Evolutionary conservation across 1,140 invertebrate species (phyloP), one percentile per base, ranked within the genome.

Genomic region (Cecropterus lyciades): DNA sequence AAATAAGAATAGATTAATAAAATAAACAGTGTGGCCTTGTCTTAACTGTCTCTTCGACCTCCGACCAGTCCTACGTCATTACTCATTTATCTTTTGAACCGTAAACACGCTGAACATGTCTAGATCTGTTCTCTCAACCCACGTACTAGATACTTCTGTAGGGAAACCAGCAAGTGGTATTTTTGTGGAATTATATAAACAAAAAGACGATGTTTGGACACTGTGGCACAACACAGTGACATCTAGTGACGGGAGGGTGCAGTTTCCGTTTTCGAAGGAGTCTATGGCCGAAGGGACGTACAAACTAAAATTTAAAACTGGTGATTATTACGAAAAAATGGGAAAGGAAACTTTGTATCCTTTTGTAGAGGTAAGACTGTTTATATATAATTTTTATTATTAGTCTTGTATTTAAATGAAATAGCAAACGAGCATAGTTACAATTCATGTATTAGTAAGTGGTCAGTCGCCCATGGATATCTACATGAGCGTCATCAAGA

Each of bases 291-390:
- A 87, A 27, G 96, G 96, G 33, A 93, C 94, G 30, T 97, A 97
- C 81, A 97, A 96, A 79, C 81, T 97, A 11, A 94, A 94, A 73
- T 97, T 96, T 77, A 95, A 96, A 68, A 95, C 96, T 0, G 94
- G 95, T 60, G 93, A 94, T 63, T 97, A 97, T 87, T 97, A 96
- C 75, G 93, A 93, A 14, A 70, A 93, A 4, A 84, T 88, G 59
- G 92, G 94, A 69, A 93, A 94, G 57, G 93, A 94, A 63, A 95
- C 95, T 0, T 93, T 97, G 70, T 97, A 96, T 84, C 96, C 96
- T 0, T 96, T 94, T 83, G 94, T 97, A 14, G 33, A 37, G 33
- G 33, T 37, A 10, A 37, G 33, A 11, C 1, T 37, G 1, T 11
- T 11, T 37, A 30, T 30, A 30, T 30, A 30, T 7, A 30, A 20